Base-by-base conservation (phyloP, 2,888 invertebrate species). In the Schizotus pectinicornis region DNA sequence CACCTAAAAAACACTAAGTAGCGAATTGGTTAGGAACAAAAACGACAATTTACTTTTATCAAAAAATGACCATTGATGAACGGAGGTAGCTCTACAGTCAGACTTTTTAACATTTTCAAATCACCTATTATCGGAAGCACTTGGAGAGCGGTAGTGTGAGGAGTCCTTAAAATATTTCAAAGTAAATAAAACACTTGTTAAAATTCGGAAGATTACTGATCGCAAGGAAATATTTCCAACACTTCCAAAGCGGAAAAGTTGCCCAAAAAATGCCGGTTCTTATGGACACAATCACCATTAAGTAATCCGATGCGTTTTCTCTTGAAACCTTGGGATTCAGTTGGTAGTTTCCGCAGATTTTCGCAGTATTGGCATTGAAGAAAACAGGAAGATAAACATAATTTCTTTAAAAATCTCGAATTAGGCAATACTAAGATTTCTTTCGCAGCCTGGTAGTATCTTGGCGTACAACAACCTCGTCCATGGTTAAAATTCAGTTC, bases 41-140 rank as follows among this genome's bases (percentile, higher is more conserved):
- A 12, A 9, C 7, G 3, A 11, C n/a, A 11, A 39, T 12, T 8
- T 48, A 37, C 50, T 8, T 39, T 33, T 9, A 50, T 49, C 9
- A 56, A 34, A 14, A 56, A 56, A 43, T 31, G 42, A 2, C 55
- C 55, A 14, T 54, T 46, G 12, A 54, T 14, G 13, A 41, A 37
- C 1, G 47, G 32, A 1, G 54, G 54, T 11, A 54, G 33, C 22
- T 54, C 54, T 22, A 54, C 22, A 9, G 22, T 39, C 3, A 54
- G 12, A 39, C 32, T 33, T 6, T 38, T 14, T 34, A 54, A 22
- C 6, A 46, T 13, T 32, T 34, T 35, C 12, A 54, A 39, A 32
- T 13, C 11, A 8, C 39, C 7, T 30, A 54, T 54, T 9, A 47
- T 12, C 1, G 46, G 47, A 33, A 36, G 37, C 6, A 32, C 47